Evolutionary conservation across 2,888 invertebrate genomes (phyloP).

Genomic region (Chironomus tentans): DNA sequence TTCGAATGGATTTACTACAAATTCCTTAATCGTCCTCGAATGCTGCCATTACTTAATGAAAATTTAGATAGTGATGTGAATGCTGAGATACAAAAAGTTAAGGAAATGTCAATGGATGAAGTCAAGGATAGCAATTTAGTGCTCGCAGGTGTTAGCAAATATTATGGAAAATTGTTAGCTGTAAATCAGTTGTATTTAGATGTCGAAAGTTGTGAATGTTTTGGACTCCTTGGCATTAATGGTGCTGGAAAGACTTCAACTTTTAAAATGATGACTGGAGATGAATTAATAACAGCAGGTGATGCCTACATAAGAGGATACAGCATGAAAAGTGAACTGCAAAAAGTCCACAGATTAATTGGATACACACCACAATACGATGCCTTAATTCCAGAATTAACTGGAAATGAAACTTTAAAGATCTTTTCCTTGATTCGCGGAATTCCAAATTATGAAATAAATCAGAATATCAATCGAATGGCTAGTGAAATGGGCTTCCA

Average conservation of each 20-base stretch:
- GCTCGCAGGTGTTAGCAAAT: slow-evolving; percentile 55
- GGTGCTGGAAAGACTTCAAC: slow-evolving; percentile 84
- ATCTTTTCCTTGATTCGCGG: slow-evolving; percentile 58
- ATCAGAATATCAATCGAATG: slow-evolving; percentile 40
- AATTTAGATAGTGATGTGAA: slow-evolving; percentile 48
- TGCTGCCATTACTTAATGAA: slow-evolving; percentile 34
- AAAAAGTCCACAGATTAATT: slow-evolving; percentile 51
- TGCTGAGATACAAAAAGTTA: slow-evolving; percentile 46
- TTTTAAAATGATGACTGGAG: slow-evolving; percentile 85
- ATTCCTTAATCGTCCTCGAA: neutral
- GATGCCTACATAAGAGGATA: slow-evolving; percentile 57
- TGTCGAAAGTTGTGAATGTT: slow-evolving; percentile 49
- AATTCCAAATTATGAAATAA: slow-evolving; percentile 41
- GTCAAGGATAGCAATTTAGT: slow-evolving; percentile 46
- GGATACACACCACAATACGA: slow-evolving; percentile 72
- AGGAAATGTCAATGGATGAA: slow-evolving; percentile 38
- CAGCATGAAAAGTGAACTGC: slow-evolving; percentile 47
- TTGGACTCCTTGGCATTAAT: slow-evolving; percentile 68
- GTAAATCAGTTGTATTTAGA: slow-evolving; percentile 58
- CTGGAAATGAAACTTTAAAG: slow-evolving; percentile 57
- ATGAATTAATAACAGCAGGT: slow-evolving; percentile 60
- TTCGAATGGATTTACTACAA: slow-evolving; percentile 1
- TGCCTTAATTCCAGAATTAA: slow-evolving; percentile 58
- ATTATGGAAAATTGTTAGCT: slow-evolving; percentile 58
- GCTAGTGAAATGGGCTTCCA: slow-evolving; percentile 50